Evolutionary conservation across 2,113 vertebrate genomes (phyloP).

Genomic region (Ageneiosus marmoratus): DNA sequence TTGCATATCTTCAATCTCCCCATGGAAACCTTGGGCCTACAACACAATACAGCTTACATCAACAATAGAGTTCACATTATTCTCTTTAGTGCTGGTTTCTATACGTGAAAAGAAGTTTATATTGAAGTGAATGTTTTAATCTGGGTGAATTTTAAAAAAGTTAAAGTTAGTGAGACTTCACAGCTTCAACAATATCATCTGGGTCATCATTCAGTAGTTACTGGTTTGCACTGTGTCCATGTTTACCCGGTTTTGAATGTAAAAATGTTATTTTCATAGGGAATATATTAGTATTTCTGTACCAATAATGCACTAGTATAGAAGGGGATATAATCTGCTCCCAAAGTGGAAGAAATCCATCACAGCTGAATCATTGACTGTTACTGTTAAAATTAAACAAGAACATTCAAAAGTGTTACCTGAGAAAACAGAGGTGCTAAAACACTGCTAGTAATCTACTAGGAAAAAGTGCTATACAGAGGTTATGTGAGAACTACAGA

Average conservation of each 20-base stretch:
- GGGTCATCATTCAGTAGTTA: background rate
- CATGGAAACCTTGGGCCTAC: conserved; percentile 98
- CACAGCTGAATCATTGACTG: background rate
- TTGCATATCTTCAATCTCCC: conserved; percentile 96
- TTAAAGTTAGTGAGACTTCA: conserved; percentile 3
- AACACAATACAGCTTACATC: conserved; percentile 71
- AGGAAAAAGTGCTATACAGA: background rate
- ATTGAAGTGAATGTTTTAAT: conserved; percentile 28
- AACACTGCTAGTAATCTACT: background rate
- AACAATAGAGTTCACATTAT: conserved; percentile 65
- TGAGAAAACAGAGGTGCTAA: background rate
- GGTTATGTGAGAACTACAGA: background rate
- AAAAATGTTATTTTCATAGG: background rate
- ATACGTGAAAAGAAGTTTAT: background rate
- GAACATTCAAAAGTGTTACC: no score
- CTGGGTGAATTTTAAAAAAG: conserved; percentile 6
- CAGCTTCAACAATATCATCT: conserved; percentile 30
- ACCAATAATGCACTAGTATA: background rate
- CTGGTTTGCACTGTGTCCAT: background rate
- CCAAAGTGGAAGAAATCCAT: background rate
- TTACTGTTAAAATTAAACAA: background rate
- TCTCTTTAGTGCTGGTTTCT: conserved; percentile 53
- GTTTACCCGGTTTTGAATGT: background rate
- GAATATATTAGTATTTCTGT: background rate
- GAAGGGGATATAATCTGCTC: background rate